A percentile compares a stretch with the other conserved stretches of the same genome.
Conservation (phyloP, 2,888 invertebrate species). For the Dicranocentrus wangi region DNA sequence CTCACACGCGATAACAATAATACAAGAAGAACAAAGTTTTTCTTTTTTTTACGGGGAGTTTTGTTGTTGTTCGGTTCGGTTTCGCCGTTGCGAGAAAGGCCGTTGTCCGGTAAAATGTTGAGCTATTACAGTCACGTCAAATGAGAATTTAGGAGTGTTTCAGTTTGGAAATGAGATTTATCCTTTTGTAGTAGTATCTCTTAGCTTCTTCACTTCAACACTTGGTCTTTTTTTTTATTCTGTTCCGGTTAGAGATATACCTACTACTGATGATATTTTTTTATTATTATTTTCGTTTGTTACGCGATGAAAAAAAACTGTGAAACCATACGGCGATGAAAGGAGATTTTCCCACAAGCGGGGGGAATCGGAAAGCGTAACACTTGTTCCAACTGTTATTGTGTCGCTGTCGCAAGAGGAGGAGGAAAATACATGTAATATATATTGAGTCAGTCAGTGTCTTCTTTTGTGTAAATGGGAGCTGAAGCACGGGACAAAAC, state of each 20-base stretch:
- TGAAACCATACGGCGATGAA: conserved; percentile 28
- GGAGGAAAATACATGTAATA: too few relatives aligned
- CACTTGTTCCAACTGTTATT: conserved; percentile 28
- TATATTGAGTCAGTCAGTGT: too few relatives aligned
- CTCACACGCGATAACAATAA: conserved; percentile 5
- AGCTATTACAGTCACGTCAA: conserved; percentile 56
- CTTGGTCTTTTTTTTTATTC: too few relatives aligned
- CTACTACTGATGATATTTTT: too few relatives aligned
- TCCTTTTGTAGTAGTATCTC: conserved; percentile 17
- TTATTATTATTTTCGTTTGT: conserved; percentile 11
- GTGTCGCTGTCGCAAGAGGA: neutral
- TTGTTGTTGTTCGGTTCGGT: neutral
- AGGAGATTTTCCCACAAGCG: conserved; percentile 19
- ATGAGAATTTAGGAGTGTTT: conserved; percentile 51
- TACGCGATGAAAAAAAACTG: conserved; percentile 11
- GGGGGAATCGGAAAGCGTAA: conserved; percentile 10
- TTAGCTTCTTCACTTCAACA: conserved; percentile 39
- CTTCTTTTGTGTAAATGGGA: too few relatives aligned
- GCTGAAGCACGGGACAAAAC: too few relatives aligned
- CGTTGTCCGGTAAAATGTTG: conserved; percentile 41
- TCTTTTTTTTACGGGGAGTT: neutral
- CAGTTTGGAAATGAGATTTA: conserved; percentile 48
- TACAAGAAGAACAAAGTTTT: conserved; percentile 1
- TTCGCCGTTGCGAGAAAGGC: neutral
- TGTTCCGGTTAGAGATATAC: conserved; percentile 19